A percentile compares a stretch with the other conserved stretches of the same genome.
These are phyloP conservation scores for Drosophila tropicalis DNA, from an alignment of 1,140 invertebrate species.

Conservation along the genomic window DNA sequence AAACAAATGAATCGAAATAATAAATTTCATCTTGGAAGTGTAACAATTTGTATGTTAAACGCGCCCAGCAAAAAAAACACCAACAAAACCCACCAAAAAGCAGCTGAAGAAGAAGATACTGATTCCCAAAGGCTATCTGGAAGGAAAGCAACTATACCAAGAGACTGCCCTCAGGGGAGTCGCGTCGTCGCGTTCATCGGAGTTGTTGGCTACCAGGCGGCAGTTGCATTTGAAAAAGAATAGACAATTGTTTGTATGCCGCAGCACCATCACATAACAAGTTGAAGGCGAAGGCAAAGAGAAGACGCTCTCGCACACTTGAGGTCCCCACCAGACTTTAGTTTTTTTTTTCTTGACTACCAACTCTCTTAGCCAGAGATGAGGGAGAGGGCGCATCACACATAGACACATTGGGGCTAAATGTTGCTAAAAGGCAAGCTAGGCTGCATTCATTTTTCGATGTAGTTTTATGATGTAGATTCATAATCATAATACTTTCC, in stretches of 20 bases:
- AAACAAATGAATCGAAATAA: slow-evolving; percentile 59
- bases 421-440: not conserved
- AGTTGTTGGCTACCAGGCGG: slow-evolving; percentile 51
- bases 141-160: slow-evolving; percentile 41
- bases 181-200: slow-evolving; percentile 32
- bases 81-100: not conserved
- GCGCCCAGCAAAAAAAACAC: slow-evolving; percentile 52
- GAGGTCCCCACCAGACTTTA: slow-evolving; percentile 3
- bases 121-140: slow-evolving; percentile 45
- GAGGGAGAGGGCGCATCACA: not conserved
- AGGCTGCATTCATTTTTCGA: no score
- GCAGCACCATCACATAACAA: slow-evolving; percentile 63
- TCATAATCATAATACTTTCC: no score
- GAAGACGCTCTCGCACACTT: slow-evolving; percentile 42
- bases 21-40: slow-evolving; percentile 82
- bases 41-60: slow-evolving; percentile 83
- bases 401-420: slow-evolving; percentile 3
- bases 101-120: slow-evolving; percentile 29
- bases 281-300: slow-evolving; percentile 62
- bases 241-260: slow-evolving; percentile 76
- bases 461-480: no score
- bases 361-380: slow-evolving; percentile 10
- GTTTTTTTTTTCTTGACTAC: slow-evolving; percentile 13
- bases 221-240: slow-evolving; percentile 72
- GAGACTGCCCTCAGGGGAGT: slow-evolving; percentile 54